phyloP scores from a whole-genome alignment of 2,113 vertebrate species.

The Lophura nycthemera region DNA sequence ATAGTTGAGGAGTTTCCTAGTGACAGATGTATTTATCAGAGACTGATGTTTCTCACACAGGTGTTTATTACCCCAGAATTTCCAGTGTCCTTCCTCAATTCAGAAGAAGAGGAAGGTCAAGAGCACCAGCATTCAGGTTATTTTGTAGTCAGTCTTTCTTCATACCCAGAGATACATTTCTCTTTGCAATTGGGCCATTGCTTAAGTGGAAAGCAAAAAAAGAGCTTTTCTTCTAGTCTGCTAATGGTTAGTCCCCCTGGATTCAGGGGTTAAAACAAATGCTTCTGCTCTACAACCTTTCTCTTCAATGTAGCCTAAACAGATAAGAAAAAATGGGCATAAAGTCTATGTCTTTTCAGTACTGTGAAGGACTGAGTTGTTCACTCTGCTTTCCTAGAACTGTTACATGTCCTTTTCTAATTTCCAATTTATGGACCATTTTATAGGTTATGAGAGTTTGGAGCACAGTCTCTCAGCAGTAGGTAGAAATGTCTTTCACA shows the following conservation, averaged over 20 bases:
- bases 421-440: not conserved
- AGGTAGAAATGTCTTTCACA: not conserved
- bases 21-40: not conserved
- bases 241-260: not conserved
- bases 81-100: not conserved
- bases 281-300: not conserved
- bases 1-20: not conserved
- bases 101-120: not conserved
- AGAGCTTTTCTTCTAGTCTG: not conserved
- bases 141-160: not conserved
- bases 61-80: not conserved
- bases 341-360: not conserved
- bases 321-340: rapidly evolving
- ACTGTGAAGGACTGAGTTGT: not conserved
- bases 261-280: rapidly evolving
- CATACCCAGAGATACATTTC: no score
- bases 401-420: not conserved
- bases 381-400: rapidly evolving
- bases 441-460: not conserved
- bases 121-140: not conserved
- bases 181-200: not conserved
- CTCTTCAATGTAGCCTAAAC: not conserved
- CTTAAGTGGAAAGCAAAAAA: not conserved
- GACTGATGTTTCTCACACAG: not conserved
- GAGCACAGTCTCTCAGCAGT: not conserved